Percentiles rank a stretch among this genome's conserved stretches.
These are phyloP conservation scores for Malacoctenus gilli DNA, from an alignment of 2,797 vertebrate genomes.

Conservation along the genomic window DNA sequence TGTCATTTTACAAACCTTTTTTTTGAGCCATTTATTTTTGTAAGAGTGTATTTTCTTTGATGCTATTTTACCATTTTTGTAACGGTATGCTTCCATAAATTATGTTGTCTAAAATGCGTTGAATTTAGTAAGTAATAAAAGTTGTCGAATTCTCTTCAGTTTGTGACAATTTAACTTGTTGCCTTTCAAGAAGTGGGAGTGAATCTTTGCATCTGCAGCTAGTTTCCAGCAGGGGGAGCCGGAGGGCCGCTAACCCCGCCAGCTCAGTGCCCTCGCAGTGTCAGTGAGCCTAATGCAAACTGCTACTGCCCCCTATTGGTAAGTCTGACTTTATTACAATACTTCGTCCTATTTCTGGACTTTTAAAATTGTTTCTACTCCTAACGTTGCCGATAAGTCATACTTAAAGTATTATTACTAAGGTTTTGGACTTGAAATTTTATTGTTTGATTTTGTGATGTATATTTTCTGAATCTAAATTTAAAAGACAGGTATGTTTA, in stretches of 20 bases:
- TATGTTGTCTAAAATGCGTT: constrained; percentile 63
- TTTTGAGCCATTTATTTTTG: constrained; percentile 79
- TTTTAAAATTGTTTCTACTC: no score
- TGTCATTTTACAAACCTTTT: constrained; percentile 65
- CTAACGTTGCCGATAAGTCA: no score
- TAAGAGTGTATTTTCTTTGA: constrained; percentile 67
- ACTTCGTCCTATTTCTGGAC: no score
- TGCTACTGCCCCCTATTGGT: constrained; percentile 51
- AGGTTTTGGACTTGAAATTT: no score
- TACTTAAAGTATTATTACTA: no score
- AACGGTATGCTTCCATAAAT: constrained; percentile 57
- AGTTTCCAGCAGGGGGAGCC: constrained; percentile 58
- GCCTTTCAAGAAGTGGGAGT: background rate
- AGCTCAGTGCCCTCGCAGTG: background rate
- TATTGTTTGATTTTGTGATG: no score
- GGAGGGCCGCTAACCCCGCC: no score
- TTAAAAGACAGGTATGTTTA: no score
- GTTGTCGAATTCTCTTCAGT: constrained; percentile 66
- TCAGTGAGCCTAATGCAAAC: background rate
- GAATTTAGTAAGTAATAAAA: constrained; percentile 71
- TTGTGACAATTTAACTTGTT: background rate
- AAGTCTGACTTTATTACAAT: no score
- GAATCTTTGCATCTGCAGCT: constrained; percentile 5
- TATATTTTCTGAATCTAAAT: no score
- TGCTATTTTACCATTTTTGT: constrained; percentile 61